Evolutionary conservation across 2,888 invertebrate species (phyloP).

Genomic region (Conistra vaccinii): DNA sequence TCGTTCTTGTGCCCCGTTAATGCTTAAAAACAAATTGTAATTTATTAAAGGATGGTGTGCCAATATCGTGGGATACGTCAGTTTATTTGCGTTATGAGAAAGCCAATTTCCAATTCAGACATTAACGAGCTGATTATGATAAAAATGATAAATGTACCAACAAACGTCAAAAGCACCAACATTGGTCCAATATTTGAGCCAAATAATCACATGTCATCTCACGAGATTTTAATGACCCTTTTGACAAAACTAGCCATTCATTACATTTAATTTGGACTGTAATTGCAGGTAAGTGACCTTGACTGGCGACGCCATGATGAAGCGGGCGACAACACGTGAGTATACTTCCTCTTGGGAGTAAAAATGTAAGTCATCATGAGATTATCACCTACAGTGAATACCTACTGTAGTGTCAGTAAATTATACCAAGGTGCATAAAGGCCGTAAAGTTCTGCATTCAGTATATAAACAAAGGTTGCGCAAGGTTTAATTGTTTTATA

Average conservation of each 20-base stretch:
- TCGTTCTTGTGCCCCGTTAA: not conserved
- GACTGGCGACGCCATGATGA: conserved; percentile 69
- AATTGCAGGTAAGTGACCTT: conserved; percentile 86
- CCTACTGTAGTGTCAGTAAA: conserved; percentile 1
- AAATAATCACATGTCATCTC: conserved; percentile 36
- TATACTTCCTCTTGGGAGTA: conserved; percentile 62
- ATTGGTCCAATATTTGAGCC: conserved; percentile 26
- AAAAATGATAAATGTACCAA: conserved; percentile 32
- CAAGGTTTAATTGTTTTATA: not conserved
- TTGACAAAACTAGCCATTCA: conserved; percentile 49
- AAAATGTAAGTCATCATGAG: conserved; percentile 43
- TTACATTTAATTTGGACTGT: conserved; percentile 67
- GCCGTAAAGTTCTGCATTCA: not conserved
- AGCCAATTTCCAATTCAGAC: not conserved
- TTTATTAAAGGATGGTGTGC: conserved; percentile 6
- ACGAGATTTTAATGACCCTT: conserved; percentile 31
- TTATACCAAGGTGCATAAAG: conserved; percentile 20
- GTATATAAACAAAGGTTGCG: conserved; percentile 1
- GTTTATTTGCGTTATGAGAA: conserved; percentile 6
- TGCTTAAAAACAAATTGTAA: not conserved
- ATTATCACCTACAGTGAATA: conserved; percentile 20
- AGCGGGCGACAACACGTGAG: conserved; percentile 69
- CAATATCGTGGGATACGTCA: not conserved
- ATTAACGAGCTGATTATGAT: conserved; percentile 20
- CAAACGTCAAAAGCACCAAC: conserved; percentile 6